Percentiles rank a stretch among this genome's conserved stretches.
phyloP scores from a whole-genome alignment of 2,113 vertebrate genomes.

The Corvus hawaiiensis region DNA sequence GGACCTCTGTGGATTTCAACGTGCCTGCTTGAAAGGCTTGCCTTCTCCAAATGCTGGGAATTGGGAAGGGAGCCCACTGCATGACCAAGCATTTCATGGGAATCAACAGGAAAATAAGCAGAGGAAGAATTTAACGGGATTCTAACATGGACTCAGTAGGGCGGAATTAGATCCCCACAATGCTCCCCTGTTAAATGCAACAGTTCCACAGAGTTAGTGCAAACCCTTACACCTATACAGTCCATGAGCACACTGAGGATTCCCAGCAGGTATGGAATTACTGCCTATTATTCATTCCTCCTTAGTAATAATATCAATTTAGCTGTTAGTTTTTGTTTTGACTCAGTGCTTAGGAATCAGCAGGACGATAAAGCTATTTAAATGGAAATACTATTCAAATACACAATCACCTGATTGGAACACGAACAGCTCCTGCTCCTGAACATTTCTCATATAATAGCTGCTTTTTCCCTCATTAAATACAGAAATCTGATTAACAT shows the following conservation, averaged over 20 bases:
- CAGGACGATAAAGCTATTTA: constrained; percentile 44
- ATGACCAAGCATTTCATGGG: background rate
- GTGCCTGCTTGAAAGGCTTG: background rate
- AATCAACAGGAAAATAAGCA: background rate
- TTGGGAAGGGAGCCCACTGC: background rate
- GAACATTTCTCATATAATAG: constrained; percentile 57
- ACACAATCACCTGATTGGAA: constrained; percentile 30
- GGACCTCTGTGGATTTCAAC: background rate
- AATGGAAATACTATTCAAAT: constrained; percentile 55
- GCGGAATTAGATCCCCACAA: background rate
- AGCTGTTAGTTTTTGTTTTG: constrained; percentile 44
- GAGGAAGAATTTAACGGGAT: background rate
- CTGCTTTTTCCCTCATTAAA: constrained; percentile 67
- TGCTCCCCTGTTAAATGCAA: background rate
- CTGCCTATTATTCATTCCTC: constrained; percentile 39
- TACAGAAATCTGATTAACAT: constrained; percentile 63
- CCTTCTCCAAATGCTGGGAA: background rate
- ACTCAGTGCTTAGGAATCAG: constrained; percentile 61
- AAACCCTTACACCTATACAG: background rate
- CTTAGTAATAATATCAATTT: constrained; percentile 58
- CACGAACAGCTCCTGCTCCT: constrained; percentile 18
- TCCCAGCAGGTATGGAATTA: constrained; percentile 52
- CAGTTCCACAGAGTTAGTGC: background rate
- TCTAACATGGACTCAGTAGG: background rate
- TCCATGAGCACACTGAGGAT: background rate